Evolutionary conservation across 2,113 vertebrate genomes (phyloP), one percentile per base, ranked within the genome.

Genomic region (Nansenia antarctica): DNA sequence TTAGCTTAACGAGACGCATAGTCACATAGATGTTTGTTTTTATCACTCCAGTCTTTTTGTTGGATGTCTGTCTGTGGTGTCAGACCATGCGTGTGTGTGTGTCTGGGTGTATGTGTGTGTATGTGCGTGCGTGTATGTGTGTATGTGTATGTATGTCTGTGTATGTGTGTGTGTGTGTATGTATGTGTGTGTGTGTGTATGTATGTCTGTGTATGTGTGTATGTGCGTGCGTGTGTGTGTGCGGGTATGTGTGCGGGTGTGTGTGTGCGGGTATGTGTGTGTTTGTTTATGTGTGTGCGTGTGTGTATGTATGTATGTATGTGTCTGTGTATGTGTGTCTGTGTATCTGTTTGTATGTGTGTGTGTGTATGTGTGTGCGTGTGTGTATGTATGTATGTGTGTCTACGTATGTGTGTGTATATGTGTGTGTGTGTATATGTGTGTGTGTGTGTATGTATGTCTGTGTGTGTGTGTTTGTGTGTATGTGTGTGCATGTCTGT

Each of bases 1-100:
- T 88, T 82, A 81, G 69, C 22, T 74, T 53, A 69, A 83, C 78
- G 76, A 77, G 9, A 71, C 74, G 72, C 74, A 52, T 69, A 69
- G 49, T 74, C 49, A 74, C 52, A 76, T 64, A 64, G 32, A 27
- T 65, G 62, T 26, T 53, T 63, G n/a, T 72, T 52, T 29, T 27
- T 34, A 6, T 64, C 67, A 20, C 32, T 49, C 47, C 30, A 22
- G 24, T 53, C 32, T 60, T 31, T 49, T 45, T 67, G 60, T 57
- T 11, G 31, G 65, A 15, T n/a, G 27, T 20, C 1, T 15, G 11
- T 12, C 34, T 0, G 15, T n/a, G 8, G 5, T 27, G n/a, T 35
- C n/a, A n/a, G 14, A 39, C 3, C 9, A n/a, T 39, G 62, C 2
- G 5, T 26, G 30, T 39, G 15, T 34, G 15, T 22, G 24, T 45